A percentile compares a stretch with the other conserved stretches of the same genome.
Evolutionary conservation across 2,113 vertebrate genomes (phyloP).

Genomic region (Calcarius ornatus): DNA sequence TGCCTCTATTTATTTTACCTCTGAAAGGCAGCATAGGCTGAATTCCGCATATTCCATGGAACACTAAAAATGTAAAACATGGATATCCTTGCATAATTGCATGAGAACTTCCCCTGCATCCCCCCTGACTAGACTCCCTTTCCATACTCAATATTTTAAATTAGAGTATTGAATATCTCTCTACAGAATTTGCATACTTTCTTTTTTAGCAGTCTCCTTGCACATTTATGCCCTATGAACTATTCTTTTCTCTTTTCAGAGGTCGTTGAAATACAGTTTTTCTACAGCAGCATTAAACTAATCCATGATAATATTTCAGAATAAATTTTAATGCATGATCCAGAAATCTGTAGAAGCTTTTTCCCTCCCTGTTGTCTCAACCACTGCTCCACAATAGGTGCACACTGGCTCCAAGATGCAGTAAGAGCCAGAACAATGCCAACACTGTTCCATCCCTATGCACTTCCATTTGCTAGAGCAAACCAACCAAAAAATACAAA

Average conservation of each 20-base stretch:
- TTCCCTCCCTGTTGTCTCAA: neutral
- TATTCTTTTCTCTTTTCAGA: neutral
- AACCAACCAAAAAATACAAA: neutral
- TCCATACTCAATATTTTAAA: conserved; percentile 18
- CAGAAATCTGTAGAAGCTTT: neutral
- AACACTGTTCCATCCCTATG: neutral
- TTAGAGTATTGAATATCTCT: neutral
- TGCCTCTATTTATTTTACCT: conserved; percentile 14
- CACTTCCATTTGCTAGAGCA: neutral
- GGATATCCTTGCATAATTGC: neutral
- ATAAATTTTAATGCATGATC: neutral
- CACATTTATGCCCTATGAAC: neutral
- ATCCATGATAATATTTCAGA: neutral
- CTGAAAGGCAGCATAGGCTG: neutral
- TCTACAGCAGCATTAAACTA: neutral
- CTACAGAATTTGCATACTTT: conserved; percentile 16
- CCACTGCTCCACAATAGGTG: neutral
- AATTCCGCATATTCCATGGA: neutral
- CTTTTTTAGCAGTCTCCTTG: neutral
- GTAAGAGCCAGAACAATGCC: neutral
- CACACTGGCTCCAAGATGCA: neutral
- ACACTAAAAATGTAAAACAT: conserved; percentile 4
- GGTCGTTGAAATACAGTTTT: neutral
- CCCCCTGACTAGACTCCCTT: neutral
- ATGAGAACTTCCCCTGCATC: neutral